Conservation (phyloP, 2,113 vertebrate genomes). For the Phyllostomus discolor region DNA sequence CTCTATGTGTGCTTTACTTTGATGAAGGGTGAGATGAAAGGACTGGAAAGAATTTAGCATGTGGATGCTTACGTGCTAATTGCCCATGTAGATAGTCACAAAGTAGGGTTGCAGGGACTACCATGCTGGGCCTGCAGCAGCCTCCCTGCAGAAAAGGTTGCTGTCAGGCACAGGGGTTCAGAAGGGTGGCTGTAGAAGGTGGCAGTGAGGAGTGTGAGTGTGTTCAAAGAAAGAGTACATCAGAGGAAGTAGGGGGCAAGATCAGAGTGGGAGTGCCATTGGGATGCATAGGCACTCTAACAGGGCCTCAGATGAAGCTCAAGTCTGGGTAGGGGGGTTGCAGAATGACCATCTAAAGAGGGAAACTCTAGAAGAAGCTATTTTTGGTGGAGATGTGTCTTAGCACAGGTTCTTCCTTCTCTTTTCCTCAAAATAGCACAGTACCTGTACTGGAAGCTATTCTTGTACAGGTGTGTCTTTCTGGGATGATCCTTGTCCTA, state of each 20-base stretch:
- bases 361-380: accelerated
- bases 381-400: not conserved
- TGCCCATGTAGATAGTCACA: not conserved
- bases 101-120: not conserved
- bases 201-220: not conserved
- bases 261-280: not conserved
- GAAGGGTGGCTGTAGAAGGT: not conserved
- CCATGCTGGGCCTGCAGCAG: not conserved
- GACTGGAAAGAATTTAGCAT: not conserved
- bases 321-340: not conserved
- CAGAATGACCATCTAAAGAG: too few relatives aligned
- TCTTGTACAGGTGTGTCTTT: not conserved
- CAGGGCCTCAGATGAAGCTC: not conserved
- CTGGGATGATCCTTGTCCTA: not conserved
- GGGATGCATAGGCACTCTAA: not conserved
- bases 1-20: not conserved
- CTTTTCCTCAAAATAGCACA: not conserved
- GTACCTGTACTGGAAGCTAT: not conserved
- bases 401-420: not conserved
- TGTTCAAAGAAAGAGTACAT: not conserved
- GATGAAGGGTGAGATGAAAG: not conserved
- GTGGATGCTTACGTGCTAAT: not conserved
- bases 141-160: too few relatives aligned
- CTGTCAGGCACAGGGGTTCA: not conserved
- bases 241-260: not conserved